Base-by-base conservation (phyloP, 53 echinoderm and acorn worm genomes). In the Holothuria scabra region DNA sequence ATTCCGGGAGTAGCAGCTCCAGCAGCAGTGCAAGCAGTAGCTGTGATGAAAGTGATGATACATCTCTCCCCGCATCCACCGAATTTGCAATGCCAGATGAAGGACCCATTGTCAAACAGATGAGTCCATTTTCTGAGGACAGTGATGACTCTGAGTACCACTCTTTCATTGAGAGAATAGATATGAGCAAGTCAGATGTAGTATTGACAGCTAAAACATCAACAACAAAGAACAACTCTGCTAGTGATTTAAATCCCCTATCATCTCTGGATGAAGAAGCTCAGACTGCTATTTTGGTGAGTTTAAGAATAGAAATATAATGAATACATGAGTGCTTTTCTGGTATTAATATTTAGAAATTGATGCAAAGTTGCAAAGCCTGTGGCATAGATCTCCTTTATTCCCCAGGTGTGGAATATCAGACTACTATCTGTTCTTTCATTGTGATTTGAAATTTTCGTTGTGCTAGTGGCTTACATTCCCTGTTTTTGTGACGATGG, bases 221-320 rank as follows among this genome's bases (percentile, higher is more conserved):
- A 12, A n/a, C 76, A 41, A 23, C 61, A 26, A 76, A 48, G 59
- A 67, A 19, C 48, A 37, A 55, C 59, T n/a, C 56, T 37, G 33
- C 74, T 24, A 72, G 26, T 38, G 46, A 44, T 31, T 58, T 57
- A 11, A 93, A 95, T 87, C 95, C 95, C 21, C 61, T 96, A 68
- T 88, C 87, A 66, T 91, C 88, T 44, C 56, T 93, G 26, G 96
- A 93, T 25, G 96, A 96, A 1, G 91, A 95, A 29, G 89, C 93
- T 26, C 91, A 93, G 55, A 85, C 82, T 12, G 91, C 91, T 48
- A 67, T 93, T 19, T 84, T 86, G 91, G 95, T 95, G 33, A 88
- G 88, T n/a, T n/a, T n/a, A n/a, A n/a, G n/a, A n/a, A n/a, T n/a
- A n/a, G n/a, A n/a, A n/a, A n/a, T n/a, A n/a, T 66, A 46, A 31